Conservation (phyloP, 1,140 invertebrate genomes). For the Bombyx mori region DNA sequence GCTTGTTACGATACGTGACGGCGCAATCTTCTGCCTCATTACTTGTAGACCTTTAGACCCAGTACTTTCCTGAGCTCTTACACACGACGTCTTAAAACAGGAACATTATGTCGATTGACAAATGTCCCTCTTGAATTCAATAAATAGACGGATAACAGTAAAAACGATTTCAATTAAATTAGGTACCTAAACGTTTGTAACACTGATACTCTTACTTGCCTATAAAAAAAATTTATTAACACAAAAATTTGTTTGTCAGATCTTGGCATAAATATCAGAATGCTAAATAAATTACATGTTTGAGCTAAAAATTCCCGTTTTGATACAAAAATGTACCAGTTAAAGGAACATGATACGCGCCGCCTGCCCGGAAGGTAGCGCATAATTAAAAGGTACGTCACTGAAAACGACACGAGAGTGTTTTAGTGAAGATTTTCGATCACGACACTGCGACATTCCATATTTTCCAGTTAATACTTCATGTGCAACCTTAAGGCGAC, state of each 20-base stretch:
- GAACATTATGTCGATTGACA: too few species aligned
- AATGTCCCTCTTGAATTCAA: too few species aligned
- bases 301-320: background rate
- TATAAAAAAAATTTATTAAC: too few species aligned
- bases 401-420: slow-evolving; percentile 24
- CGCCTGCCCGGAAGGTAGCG: slow-evolving; percentile 15
- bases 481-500: slow-evolving; percentile 23
- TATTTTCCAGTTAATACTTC: slow-evolving; percentile 20
- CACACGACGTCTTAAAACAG: too few species aligned
- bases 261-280: too few species aligned
- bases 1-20: slow-evolving; percentile 50
- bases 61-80: background rate
- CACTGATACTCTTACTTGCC: too few species aligned
- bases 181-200: too few species aligned
- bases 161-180: too few species aligned
- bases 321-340: background rate
- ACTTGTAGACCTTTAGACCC: slow-evolving; percentile 24
- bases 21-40: slow-evolving; percentile 36
- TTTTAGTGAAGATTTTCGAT: slow-evolving; percentile 22
- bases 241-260: too few species aligned
- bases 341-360: slow-evolving; percentile 6
- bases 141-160: too few species aligned
- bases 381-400: slow-evolving; percentile 21
- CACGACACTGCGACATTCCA: slow-evolving; percentile 16
- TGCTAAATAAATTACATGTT: background rate